Conservation (phyloP, 2,888 invertebrate species). For the Smittia aterrima region DNA sequence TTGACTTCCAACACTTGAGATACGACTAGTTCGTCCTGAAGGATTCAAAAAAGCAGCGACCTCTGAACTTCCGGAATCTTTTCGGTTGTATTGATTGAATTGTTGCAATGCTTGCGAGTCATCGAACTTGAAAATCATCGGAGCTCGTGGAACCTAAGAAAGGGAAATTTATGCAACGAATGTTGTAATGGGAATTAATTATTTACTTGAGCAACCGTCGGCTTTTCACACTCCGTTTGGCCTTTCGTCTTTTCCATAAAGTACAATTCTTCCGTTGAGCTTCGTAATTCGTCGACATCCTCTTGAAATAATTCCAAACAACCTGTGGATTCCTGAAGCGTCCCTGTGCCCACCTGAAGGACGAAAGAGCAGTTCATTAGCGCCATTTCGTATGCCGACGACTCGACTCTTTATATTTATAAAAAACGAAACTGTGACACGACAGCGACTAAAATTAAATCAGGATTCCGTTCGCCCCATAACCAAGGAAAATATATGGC, state of each 20-base stretch:
- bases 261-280: constrained; percentile 84
- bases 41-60: constrained; percentile 70
- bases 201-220: constrained; percentile 27
- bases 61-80: constrained; percentile 75
- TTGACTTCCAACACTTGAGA: constrained; percentile 79
- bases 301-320: constrained; percentile 67
- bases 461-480: background rate
- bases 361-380: background rate
- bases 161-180: background rate
- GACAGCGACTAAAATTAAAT: constrained; percentile 1
- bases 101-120: constrained; percentile 55
- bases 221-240: constrained; percentile 43
- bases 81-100: constrained; percentile 58
- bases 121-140: constrained; percentile 55
- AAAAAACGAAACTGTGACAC: background rate
- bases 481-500: background rate
- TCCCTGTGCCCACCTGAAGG: constrained; percentile 55
- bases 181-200: constrained; percentile 15
- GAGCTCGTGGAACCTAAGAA: constrained; percentile 50
- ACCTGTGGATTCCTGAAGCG: constrained; percentile 55
- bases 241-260: constrained; percentile 66
- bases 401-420: background rate
- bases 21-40: constrained; percentile 76
- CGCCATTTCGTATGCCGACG: background rate
- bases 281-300: constrained; percentile 79